phyloP scores from a whole-genome alignment of 2,113 vertebrate species.

The Miniopterus natalensis region DNA sequence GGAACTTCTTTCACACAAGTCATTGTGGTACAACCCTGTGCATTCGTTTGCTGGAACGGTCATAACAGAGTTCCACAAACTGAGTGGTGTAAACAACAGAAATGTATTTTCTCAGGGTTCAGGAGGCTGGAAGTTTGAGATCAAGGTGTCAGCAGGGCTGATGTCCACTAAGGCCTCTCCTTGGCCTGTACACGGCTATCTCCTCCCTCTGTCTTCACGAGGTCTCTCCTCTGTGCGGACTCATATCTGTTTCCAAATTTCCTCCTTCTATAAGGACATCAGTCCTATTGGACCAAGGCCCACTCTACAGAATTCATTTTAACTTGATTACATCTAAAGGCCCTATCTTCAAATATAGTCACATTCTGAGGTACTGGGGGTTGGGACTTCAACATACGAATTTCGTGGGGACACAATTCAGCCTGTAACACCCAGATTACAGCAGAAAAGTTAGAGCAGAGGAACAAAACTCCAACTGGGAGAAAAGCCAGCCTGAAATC shows the following conservation, averaged over 20 bases:
- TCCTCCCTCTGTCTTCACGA: neutral
- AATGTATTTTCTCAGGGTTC: neutral
- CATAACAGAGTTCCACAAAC: too few relatives aligned
- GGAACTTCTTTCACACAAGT: neutral
- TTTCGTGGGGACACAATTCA: neutral
- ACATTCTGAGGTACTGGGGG: neutral
- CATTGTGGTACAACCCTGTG: neutral
- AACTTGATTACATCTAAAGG: neutral
- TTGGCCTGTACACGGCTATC: neutral
- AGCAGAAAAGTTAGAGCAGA: conserved; percentile 25
- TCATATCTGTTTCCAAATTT: neutral
- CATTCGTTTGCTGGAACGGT: neutral
- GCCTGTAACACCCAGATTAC: neutral
- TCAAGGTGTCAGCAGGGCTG: neutral
- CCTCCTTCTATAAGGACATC: neutral
- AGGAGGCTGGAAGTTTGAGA: neutral
- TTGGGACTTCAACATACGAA: neutral
- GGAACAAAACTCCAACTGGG: neutral
- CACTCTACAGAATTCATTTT: neutral
- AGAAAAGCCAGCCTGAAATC: neutral
- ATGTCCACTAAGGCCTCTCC: neutral
- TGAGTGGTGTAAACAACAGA: neutral
- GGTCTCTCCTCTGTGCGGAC: neutral
- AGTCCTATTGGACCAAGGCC: neutral
- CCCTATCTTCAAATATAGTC: neutral